phyloP scores from a whole-genome alignment of 2,888 invertebrate genomes.

The Euclidia mi region DNA sequence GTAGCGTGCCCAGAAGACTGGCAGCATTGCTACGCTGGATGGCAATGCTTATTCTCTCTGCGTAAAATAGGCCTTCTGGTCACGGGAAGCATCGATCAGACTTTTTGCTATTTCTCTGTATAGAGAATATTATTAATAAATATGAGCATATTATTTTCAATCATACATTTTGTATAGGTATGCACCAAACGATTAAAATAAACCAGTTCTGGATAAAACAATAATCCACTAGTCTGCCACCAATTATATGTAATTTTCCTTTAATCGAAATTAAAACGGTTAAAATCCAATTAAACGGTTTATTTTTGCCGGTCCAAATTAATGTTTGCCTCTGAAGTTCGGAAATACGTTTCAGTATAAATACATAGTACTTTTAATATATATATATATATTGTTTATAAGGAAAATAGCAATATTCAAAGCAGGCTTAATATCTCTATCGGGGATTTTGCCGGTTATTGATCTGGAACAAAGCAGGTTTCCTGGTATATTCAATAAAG shows the following conservation, averaged over 20 bases:
- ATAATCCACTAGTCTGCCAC: no score
- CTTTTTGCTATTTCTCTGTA: no score
- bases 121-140: no score
- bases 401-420: slow-evolving; percentile 14
- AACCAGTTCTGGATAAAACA: no score
- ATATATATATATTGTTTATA: slow-evolving; percentile 19
- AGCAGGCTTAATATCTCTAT: slow-evolving; percentile 19
- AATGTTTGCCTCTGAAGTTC: slow-evolving; percentile 37
- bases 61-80: no score
- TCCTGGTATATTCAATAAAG: background rate
- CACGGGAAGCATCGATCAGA: no score
- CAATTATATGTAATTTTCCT: slow-evolving; percentile 1
- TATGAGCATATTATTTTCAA: no score
- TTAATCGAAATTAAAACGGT: slow-evolving; percentile 37
- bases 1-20: no score
- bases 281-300: slow-evolving; percentile 27
- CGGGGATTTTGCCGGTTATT: slow-evolving; percentile 12
- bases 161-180: no score
- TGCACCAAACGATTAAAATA: no score
- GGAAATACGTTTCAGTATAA: slow-evolving; percentile 24
- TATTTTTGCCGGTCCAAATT: slow-evolving; percentile 13
- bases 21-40: no score
- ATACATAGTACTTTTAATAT: slow-evolving; percentile 10
- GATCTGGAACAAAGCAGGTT: background rate
- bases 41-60: no score